A percentile compares a stretch with the other conserved stretches of the same genome.
phyloP scores from a whole-genome alignment of 2,113 vertebrate species.

The Anseranas semipalmata region DNA sequence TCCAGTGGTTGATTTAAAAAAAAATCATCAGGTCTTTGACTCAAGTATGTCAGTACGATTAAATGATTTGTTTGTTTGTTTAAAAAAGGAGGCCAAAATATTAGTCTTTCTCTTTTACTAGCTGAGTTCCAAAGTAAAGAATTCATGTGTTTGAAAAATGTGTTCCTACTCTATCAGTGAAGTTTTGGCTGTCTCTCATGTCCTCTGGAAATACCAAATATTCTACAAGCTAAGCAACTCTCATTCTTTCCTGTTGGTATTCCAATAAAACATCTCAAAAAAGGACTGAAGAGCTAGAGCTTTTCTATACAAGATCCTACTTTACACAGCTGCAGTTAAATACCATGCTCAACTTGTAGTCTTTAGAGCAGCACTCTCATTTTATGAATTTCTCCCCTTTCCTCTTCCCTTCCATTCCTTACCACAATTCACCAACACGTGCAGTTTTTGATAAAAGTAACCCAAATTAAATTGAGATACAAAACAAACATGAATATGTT shows the following conservation, averaged over 20 bases:
- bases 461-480: neutral
- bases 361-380: neutral
- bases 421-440: rapidly evolving
- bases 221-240: neutral
- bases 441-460: neutral
- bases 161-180: neutral
- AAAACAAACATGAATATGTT: neutral
- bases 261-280: neutral
- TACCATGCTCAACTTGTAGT: neutral
- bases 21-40: neutral
- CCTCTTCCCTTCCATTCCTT: neutral
- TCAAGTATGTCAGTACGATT: neutral
- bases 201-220: neutral
- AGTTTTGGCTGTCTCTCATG: neutral
- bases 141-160: neutral
- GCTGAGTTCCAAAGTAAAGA: neutral
- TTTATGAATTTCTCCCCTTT: neutral
- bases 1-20: neutral
- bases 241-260: neutral
- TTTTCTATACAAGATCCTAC: neutral
- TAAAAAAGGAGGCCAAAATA: neutral
- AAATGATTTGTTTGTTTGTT: no score
- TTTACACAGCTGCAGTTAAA: neutral
- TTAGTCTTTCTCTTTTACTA: neutral
- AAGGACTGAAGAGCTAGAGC: neutral